Conservation (phyloP, 1,140 invertebrate species). For the Heliconius eleuchia region DNA sequence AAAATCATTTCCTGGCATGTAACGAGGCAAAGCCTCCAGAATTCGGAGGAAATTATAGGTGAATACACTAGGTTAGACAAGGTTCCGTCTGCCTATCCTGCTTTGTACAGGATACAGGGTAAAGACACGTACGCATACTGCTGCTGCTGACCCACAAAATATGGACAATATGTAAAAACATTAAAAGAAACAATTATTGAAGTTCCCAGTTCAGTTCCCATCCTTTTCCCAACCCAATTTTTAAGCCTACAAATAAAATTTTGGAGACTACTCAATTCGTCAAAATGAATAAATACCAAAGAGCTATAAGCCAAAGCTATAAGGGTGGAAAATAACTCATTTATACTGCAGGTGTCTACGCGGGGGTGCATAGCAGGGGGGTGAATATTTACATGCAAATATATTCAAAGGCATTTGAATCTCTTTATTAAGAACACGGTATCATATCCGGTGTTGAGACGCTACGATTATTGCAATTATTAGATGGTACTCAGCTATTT, state of each 20-base stretch:
- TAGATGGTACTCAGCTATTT: not conserved
- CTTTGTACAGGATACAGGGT: too few species aligned
- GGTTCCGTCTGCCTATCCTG: too few species aligned
- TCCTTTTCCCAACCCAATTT: too few species aligned
- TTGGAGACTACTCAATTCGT: not conserved
- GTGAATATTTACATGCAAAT: constrained; percentile 39
- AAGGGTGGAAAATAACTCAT: constrained; percentile 28
- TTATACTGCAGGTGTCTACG: constrained; percentile 32
- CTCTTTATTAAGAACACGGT: constrained; percentile 33
- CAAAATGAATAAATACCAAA: not conserved
- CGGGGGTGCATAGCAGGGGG: constrained; percentile 2
- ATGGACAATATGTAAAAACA: too few species aligned
- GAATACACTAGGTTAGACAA: too few species aligned
- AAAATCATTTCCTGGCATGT: too few species aligned
- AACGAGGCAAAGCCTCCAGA: too few species aligned
- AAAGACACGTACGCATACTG: too few species aligned
- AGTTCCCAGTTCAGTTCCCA: too few species aligned
- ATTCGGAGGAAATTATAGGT: too few species aligned
- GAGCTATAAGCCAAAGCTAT: constrained; percentile 12
- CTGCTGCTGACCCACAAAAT: too few species aligned
- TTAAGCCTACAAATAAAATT: not conserved
- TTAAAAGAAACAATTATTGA: too few species aligned
- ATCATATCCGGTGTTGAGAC: constrained; percentile 5
- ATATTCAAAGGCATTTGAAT: constrained; percentile 32
- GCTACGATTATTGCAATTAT: constrained; percentile 3